A percentile compares a stretch with the other conserved stretches of the same genome.
These are phyloP conservation scores for Sphaerophoria rueppellii DNA, from an alignment of 2,888 invertebrate species.

Conservation along the genomic window DNA sequence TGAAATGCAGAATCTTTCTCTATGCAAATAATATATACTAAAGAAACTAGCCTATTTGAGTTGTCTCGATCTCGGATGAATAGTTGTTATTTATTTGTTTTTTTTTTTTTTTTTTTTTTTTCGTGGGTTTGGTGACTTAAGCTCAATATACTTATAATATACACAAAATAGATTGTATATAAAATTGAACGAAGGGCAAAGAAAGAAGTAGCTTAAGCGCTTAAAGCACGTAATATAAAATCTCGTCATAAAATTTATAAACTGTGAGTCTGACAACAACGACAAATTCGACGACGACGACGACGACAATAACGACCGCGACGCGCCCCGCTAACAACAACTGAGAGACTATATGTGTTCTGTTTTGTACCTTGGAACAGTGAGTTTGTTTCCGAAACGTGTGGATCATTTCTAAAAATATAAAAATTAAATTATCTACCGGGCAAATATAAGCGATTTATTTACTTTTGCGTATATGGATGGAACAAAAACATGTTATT, in stretches of 20 bases:
- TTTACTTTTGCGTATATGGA: slow-evolving; percentile 59
- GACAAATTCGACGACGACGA: too few species aligned
- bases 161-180: slow-evolving; percentile 25
- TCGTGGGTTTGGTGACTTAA: slow-evolving; percentile 46
- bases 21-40: too few species aligned
- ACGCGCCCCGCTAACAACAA: slow-evolving; percentile 34
- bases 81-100: slow-evolving; percentile 25
- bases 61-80: neutral
- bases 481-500: slow-evolving; percentile 57
- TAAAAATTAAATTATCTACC: slow-evolving; percentile 70
- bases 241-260: slow-evolving; percentile 49
- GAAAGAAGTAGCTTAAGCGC: slow-evolving; percentile 64
- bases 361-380: slow-evolving; percentile 64
- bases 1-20: too few species aligned
- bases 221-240: slow-evolving; percentile 62
- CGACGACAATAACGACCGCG: too few species aligned
- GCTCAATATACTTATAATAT: slow-evolving; percentile 43
- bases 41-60: slow-evolving; percentile 26
- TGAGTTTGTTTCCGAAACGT: slow-evolving; percentile 65
- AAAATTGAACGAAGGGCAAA: slow-evolving; percentile 45
- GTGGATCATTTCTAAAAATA: slow-evolving; percentile 74
- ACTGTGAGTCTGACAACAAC: neutral
- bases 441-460: slow-evolving; percentile 62
- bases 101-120: slow-evolving; percentile 47
- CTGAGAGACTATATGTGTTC: slow-evolving; percentile 34